Evolutionary conservation across 2,888 invertebrate species (phyloP), one percentile per base, ranked within the genome.

Genomic region (Agrochola circellaris): DNA sequence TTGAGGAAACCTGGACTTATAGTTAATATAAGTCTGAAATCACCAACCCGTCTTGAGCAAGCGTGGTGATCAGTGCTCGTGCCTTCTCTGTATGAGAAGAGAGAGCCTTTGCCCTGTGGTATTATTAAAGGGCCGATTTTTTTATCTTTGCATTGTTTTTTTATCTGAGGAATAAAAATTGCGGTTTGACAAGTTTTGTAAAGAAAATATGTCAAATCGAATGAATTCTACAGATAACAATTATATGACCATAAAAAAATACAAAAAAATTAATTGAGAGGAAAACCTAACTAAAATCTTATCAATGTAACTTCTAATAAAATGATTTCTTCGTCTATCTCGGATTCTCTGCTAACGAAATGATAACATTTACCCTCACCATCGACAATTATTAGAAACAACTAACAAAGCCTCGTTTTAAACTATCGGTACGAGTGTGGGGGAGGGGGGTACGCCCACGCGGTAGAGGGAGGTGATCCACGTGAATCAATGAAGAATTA

Each of bases 401-500:
- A 73, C 77, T 65, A 77, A 74, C 64, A 83, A 56, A 62, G 51
- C 30, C 72, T 60, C 74, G 77, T 82, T 81, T 81, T 68, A 74
- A 73, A 80, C 84, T 79, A 81, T 84, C 69, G 48, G 48, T 42
- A 51, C 65, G 56, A 61, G 54, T 48, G 20, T 7, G 51, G 45
- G 65, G 68, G 45, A 15, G 67, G 30, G 38, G 6, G 56, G 58
- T 0, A 20, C 72, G 60, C 87, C 83, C 68, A 82, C 87, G 51
- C 58, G 54, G 30, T 8, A 30, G 45, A 26, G 56, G 75, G 69
- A 73, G 81, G 69, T 58, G 77, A 56, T 79, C 84, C 91, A 91
- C 91, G 90, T 91, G 92, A 92, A 92, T 92, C 92, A 93, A 91
- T 93, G 92, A 89, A 91, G 89, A 89, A 87, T 87, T 82, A 85